phyloP scores from a whole-genome alignment of 1,140 invertebrate genomes.

The Cydia pomonella region DNA sequence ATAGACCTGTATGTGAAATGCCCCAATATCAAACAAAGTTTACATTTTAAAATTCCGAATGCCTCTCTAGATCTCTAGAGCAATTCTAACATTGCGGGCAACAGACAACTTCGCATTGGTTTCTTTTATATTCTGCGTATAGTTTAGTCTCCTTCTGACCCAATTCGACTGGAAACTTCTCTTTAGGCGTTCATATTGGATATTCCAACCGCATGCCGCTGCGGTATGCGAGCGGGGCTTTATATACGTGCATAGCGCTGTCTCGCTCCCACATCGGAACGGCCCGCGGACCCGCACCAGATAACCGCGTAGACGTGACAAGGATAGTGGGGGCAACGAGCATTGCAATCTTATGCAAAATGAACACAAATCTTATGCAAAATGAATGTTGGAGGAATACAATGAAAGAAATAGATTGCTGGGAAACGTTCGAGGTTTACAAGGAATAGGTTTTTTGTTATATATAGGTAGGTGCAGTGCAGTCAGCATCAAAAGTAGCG shows the following conservation, averaged over 20 bases:
- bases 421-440: neutral
- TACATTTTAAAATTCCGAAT: neutral
- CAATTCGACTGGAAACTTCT: slow-evolving; percentile 10
- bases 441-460: neutral
- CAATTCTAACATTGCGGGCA: slow-evolving; percentile 12
- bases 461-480: neutral
- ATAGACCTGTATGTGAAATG: no score
- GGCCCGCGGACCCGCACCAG: neutral
- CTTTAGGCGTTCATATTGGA: neutral
- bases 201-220: no score
- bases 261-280: no score
- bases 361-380: neutral
- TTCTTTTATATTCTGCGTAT: slow-evolving; percentile 28
- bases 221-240: no score
- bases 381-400: slow-evolving; percentile 1
- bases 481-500: no score
- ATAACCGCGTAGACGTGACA: neutral
- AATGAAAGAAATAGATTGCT: slow-evolving; percentile 7
- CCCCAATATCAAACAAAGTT: neutral
- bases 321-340: neutral
- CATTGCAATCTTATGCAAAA: neutral
- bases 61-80: neutral
- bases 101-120: neutral
- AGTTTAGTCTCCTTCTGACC: slow-evolving; percentile 20
- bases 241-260: no score